Base-by-base conservation (phyloP, 2,888 invertebrate genomes). In the Osmoderma eremita region DNA sequence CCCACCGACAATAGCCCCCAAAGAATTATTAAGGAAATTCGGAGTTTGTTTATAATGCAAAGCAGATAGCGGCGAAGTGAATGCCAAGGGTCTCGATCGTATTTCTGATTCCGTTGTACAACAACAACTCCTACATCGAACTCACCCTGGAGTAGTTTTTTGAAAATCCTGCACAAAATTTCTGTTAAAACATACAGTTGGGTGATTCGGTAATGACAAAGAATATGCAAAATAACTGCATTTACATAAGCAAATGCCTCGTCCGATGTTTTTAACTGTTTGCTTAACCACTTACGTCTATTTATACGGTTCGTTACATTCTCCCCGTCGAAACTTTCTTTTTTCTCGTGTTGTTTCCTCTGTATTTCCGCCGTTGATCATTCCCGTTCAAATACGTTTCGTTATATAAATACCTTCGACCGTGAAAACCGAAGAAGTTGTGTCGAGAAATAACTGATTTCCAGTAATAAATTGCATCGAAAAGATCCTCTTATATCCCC, bases 141-240 rank as follows among this genome's bases (percentile, higher is more conserved):
- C 3, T 24, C 13, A 13, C 8, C 30, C 10, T 12, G 30, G n/a
- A 10, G 18, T 45, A 17, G 58, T 58, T 65, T 65, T 65, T 63
- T 20, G 41, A 42, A 56, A 36, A 24, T 38, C 22, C 22, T 53
- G 41, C 50, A 63, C 41, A 42, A 53, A 63, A 63, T 63, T 72
- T 72, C 67, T 67, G 70, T 72, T 68, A 70, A 73, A 72, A 71
- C 71, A 73, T 71, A 75, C 70, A 72, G 53, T 49, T 67, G 66
- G 69, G 66, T 66, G 67, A 71, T 64, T 70, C 70, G 67, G 68
- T 73, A 75, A 75, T 73, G 75, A 75, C 71, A 72, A 71, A 69
- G 74, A 73, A 75, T 72, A 75, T 74, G 73, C 71, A 73, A 74
- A 74, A 71, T 71, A 73, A 71, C 71, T 67, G 67, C 65, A 73